Base-by-base conservation (phyloP, 2,113 vertebrate species). In the Dicentrarchus labrax region DNA sequence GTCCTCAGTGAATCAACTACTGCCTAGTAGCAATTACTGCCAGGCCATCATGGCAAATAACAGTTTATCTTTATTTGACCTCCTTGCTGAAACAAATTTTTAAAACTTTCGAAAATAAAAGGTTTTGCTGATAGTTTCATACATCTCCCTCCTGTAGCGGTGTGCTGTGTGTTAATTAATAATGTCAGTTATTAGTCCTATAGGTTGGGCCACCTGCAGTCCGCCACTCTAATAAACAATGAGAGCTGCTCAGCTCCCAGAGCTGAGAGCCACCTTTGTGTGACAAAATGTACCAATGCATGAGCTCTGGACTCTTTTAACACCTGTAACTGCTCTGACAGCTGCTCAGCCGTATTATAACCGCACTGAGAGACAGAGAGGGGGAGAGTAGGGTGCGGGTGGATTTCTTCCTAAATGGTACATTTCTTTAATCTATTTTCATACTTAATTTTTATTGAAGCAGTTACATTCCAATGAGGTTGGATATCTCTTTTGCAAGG, bases 31-130 rank as follows among this genome's bases (percentile, higher is more conserved):
- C 83, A 88, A 89, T 91, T 93, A 89, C 90, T 56, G 81, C 65
- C 68, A 68, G 86, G 68, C 89, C 85, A 90, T 82, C 54, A 19
- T 72, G 51, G 69, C 84, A 93, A 92, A 93, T 91, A 92, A 84
- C 89, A 86, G 75, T 75, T 87, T 92, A 82, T 91, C 77, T 83
- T 84, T 56, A 82, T 89, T 87, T 72, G 71, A 80, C 72, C 64
- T 68, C 69, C 62, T 41, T 51, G 50, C 48, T 76, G 24, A 86
- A 84, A 81, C 83, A 7, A 76, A 12, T 76, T 84, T 78, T 83
- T 67, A 39, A 70, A 62, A 45, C 53, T 69, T 30, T 22, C 57
- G 65, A 47, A 83, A 85, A 82, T 80, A 60, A 77, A 81, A 71
- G 74, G n/a, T 72, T 72, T 53, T 22, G 60, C 16, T 81, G 76